Evolutionary conservation across 1,140 invertebrate species (phyloP), one percentile per base, ranked within the genome.

Genomic region (Lamellibrachia luymesi): DNA sequence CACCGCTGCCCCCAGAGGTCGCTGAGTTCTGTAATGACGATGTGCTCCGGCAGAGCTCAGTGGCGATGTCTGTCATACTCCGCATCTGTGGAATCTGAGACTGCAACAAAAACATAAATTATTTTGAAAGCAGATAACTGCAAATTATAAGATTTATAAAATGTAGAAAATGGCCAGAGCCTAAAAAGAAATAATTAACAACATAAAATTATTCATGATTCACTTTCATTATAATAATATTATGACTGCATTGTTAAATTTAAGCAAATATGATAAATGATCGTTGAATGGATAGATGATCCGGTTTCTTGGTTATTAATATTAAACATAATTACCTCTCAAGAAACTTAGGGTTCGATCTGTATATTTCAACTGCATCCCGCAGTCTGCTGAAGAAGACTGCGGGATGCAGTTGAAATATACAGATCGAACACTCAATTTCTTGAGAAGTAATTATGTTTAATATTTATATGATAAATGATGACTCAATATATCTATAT

Each of bases 1-100:
- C 64, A 80, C 64, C 64, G 17, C 64, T 80, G 92, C 92, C 52
- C 8, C 51, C 92, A 27, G 92, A 93, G 92, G 50, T 92, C 1
- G 92, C 64, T 51, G 92, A 93, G 49, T 80, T 93, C 27, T 93
- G 52, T 17, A 93, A 38, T 2, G 92, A 93, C n/a, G 27, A 49
- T 13, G 52, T 51, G 17, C 56, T 90, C 2, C 51, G 92, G 50
- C 92, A 93, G 2, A 93, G 80, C 13, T 93, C 92, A 56, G 92
- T 51, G 6, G 92, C 92, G 51, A 93, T 93, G 38, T 93, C 92
- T 2, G 49, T 93, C 56, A 93, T 80, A 50, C 52, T 89, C 92
- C 92, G 5, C 92, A 93, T 80, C 89, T 80, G 64, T 7, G 92
- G 92, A 50, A 93, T 49, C 56, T 80, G 89, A n/a, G 92, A 93